Evolutionary conservation across 2,113 vertebrate species (phyloP).

Genomic region (Nannobrachium achirus): DNA sequence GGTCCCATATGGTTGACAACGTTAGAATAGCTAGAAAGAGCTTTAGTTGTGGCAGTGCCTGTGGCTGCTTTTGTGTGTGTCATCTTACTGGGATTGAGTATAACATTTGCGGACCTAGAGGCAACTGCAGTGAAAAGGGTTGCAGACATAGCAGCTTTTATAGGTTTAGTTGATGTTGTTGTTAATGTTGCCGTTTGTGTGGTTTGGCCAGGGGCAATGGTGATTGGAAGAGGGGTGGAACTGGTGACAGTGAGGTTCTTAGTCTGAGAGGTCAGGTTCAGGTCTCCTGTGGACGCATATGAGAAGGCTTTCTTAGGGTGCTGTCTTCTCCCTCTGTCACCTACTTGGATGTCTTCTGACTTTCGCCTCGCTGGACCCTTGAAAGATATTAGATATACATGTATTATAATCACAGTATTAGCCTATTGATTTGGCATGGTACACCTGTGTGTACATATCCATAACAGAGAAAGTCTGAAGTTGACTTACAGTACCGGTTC

Average conservation of each 20-base stretch:
- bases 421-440: neutral
- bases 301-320: constrained; percentile 44
- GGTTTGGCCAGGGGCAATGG: neutral
- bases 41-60: neutral
- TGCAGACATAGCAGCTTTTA: constrained; percentile 24
- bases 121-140: constrained; percentile 61
- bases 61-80: constrained; percentile 19
- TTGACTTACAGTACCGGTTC: too few species aligned
- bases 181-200: neutral
- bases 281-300: constrained; percentile 27
- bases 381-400: constrained; percentile 5
- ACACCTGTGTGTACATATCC: neutral
- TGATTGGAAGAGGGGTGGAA: constrained; percentile 12
- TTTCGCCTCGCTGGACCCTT: constrained; percentile 46
- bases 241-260: constrained; percentile 9
- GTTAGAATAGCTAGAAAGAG: constrained; percentile 21
- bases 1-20: neutral
- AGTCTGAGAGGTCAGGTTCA: constrained; percentile 22
- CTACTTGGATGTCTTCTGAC: neutral
- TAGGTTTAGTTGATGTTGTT: neutral
- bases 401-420: neutral
- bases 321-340: constrained; percentile 42
- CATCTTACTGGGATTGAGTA: constrained; percentile 27
- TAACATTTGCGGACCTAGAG: constrained; percentile 45
- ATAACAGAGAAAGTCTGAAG: neutral